These are phyloP conservation scores for Tinea trinotella DNA, from an alignment of 2,888 invertebrate genomes.

Conservation along the genomic window DNA sequence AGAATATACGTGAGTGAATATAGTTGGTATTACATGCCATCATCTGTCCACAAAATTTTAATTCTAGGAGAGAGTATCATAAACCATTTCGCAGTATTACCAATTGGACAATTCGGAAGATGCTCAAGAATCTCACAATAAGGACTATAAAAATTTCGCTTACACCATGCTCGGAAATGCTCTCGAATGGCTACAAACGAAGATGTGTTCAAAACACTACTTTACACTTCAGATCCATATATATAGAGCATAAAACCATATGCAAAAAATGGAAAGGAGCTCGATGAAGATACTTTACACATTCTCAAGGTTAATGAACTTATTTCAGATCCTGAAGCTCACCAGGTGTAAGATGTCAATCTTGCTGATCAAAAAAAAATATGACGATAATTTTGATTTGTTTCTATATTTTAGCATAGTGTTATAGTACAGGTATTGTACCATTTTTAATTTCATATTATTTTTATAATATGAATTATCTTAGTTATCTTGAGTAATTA, in stretches of 20 bases:
- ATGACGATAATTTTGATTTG: no score
- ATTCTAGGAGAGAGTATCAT: no score
- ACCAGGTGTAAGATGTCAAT: neutral
- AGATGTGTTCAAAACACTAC: conserved; percentile 19
- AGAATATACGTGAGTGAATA: no score
- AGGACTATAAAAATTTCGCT: conserved; percentile 21
- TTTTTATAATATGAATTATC: no score
- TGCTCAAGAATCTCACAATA: conserved; percentile 22
- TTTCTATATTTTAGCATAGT: no score
- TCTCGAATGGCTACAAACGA: conserved; percentile 11
- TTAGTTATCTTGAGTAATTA: no score
- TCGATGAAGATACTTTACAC: conserved; percentile 20
- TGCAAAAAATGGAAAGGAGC: conserved; percentile 20
- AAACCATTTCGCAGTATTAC: no score
- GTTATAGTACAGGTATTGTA: no score
- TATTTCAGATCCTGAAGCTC: conserved; percentile 10
- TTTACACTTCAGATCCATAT: conserved; percentile 20
- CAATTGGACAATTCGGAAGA: conserved; percentile 21
- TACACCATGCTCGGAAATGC: conserved; percentile 21
- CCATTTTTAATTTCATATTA: no score
- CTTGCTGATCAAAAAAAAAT: no score
- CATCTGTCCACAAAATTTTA: no score
- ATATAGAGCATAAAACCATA: conserved; percentile 21
- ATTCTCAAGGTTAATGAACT: conserved; percentile 19
- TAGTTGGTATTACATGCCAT: no score